Evolutionary conservation across 2,888 invertebrate genomes (phyloP).

Genomic region (Helicoverpa assulta): DNA sequence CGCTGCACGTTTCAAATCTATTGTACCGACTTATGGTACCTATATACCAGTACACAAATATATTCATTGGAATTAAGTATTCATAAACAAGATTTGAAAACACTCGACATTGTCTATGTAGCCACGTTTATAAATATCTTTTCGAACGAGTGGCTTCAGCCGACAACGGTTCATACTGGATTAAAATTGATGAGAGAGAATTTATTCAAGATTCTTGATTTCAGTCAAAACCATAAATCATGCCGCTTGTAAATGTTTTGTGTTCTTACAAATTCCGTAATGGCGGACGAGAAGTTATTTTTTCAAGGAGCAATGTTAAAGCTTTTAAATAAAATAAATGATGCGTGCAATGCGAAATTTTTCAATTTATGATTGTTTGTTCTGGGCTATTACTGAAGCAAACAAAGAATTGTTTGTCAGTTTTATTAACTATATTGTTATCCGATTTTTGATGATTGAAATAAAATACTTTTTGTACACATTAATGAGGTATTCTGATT

Average conservation of each 20-base stretch:
- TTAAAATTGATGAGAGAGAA: constrained; percentile 69
- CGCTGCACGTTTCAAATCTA: too few relatives aligned
- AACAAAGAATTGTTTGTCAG: too few relatives aligned
- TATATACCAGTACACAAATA: too few relatives aligned
- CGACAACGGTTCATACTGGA: constrained; percentile 65
- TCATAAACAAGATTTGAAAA: constrained; percentile 34
- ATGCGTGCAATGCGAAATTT: constrained; percentile 22
- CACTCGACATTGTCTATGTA: constrained; percentile 50
- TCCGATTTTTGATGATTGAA: too few relatives aligned
- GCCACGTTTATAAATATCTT: constrained; percentile 41
- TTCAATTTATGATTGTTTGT: constrained; percentile 1
- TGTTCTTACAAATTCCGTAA: constrained; percentile 58
- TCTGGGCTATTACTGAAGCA: not conserved
- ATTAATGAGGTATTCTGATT: too few relatives aligned
- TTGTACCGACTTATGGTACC: too few relatives aligned
- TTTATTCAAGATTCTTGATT: constrained; percentile 69
- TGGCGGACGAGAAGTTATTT: constrained; percentile 42
- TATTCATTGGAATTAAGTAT: not conserved
- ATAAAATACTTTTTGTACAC: too few relatives aligned
- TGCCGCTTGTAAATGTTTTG: constrained; percentile 62
- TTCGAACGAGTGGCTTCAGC: constrained; percentile 49
- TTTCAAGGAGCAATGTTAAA: constrained; percentile 23
- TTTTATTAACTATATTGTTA: too few relatives aligned
- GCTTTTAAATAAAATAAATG: constrained; percentile 44
- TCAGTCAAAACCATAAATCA: constrained; percentile 66